Conservation (phyloP, 1,140 invertebrate species). For the Caenorhabditis brenneri region DNA sequence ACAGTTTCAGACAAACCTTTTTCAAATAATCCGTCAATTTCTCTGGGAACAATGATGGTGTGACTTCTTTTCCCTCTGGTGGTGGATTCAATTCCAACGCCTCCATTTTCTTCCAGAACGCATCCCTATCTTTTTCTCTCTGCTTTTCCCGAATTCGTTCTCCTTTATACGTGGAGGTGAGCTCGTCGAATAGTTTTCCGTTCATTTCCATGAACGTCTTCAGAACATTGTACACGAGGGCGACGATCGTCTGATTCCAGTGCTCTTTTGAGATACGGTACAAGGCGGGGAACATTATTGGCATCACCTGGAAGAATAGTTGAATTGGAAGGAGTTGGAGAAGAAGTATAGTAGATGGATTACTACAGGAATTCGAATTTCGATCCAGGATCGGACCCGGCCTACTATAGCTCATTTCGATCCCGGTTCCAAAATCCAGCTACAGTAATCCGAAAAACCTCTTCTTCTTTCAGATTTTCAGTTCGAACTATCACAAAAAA, state of each 20-base stretch:
- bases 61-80: conserved; percentile 29
- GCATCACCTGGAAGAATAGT: conserved; percentile 66
- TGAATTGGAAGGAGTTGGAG: too few relatives aligned
- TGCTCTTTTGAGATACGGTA: conserved; percentile 74
- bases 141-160: conserved; percentile 70
- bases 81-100: conserved; percentile 61
- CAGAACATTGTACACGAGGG: conserved; percentile 74
- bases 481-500: too few relatives aligned
- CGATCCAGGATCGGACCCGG: too few relatives aligned
- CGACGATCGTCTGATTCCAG: conserved; percentile 75
- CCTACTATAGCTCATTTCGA: too few relatives aligned
- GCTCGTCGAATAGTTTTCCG: conserved; percentile 74
- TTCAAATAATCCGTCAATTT: conserved; percentile 17
- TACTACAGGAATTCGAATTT: too few relatives aligned
- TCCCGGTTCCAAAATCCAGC: too few relatives aligned
- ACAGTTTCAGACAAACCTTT: too few relatives aligned
- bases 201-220: conserved; percentile 76
- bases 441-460: too few relatives aligned
- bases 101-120: conserved; percentile 67
- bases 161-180: conserved; percentile 70
- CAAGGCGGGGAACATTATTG: conserved; percentile 74
- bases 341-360: too few relatives aligned
- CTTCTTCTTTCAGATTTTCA: too few relatives aligned
- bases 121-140: conserved; percentile 68
- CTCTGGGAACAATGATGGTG: conserved; percentile 1